Base-by-base conservation (phyloP, 2,888 invertebrate species). In the Volucella inanis region DNA sequence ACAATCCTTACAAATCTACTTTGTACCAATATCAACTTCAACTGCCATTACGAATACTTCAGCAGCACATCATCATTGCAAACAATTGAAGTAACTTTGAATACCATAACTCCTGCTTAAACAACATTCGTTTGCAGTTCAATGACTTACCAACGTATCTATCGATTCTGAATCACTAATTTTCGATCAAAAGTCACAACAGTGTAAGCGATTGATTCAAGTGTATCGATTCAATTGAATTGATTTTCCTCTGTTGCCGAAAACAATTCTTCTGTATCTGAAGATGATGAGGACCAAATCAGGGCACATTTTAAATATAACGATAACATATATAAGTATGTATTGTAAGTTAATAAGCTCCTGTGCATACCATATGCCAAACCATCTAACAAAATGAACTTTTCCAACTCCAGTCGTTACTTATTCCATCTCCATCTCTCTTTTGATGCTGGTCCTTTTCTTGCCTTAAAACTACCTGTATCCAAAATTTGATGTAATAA, bases 131-230 rank as follows among this genome's bases (percentile, higher is more conserved):
- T 65, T 82, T 52, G 72, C 77, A 47, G 82, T 82, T 82, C 82
- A 82, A 65, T 78, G 82, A 72, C 77, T 67, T 39, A 62, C 82
- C 67, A 6, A 31, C 31, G 31, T 81, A 77, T 67, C 77, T 72
- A 72, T 82, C 72, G 71, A 72, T 82, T 72, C 82, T 77, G 72
- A 77, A 76, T 82, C 67, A 82, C 65, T 82, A 68, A 67, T 49
- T 61, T 59, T 50, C 47, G 61, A 68, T 70, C 68, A 64, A 79
- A 67, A 79, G 41, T 54, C 72, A 59, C 18, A 57, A 52, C 18
- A 70, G 49, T 54, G 76, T 12, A 41, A 65, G 57, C 67, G 54
- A 59, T 57, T 74, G 74, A 81, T 80, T 47, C 49, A 31, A 49
- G 41, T 49, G 15, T 39, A 75, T 50, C 41, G n/a, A 70, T 49